phyloP scores from a whole-genome alignment of 2,113 vertebrate genomes.

The Vulpes vulpes region DNA sequence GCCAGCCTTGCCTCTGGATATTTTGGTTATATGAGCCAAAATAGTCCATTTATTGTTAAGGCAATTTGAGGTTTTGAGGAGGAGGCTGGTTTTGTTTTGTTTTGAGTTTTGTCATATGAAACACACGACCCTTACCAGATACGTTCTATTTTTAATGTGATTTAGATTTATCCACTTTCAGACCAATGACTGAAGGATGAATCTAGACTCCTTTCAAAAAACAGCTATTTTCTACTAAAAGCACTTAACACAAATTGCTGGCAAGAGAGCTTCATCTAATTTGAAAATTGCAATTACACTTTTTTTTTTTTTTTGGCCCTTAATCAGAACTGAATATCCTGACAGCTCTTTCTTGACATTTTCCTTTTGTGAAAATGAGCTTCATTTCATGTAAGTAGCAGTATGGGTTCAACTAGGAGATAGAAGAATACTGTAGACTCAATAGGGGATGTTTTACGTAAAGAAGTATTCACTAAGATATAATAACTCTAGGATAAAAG shows the following conservation, averaged over 20 bases:
- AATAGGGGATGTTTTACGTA: neutral
- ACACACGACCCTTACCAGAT: neutral
- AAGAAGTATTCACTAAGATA: neutral
- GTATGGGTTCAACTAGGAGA: neutral
- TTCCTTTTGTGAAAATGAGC: neutral
- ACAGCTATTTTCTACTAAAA: neutral
- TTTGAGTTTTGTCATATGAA: constrained; percentile 10
- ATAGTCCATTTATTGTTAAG: neutral
- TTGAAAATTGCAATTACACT: neutral
- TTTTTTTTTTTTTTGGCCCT: neutral
- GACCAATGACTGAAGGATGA: neutral
- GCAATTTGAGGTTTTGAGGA: neutral
- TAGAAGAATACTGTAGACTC: neutral
- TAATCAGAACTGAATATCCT: neutral
- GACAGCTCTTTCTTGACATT: neutral
- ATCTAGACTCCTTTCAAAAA: neutral
- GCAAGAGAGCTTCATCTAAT: neutral
- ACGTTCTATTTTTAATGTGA: neutral
- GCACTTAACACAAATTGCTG: neutral
- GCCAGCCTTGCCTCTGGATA: neutral
- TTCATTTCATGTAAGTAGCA: neutral
- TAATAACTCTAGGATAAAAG: neutral
- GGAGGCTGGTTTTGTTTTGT: neutral
- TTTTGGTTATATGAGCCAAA: neutral
- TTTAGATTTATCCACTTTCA: neutral